Evolutionary conservation across 2,888 invertebrate species (phyloP).

Genomic region (Parasteatoda lunata): DNA sequence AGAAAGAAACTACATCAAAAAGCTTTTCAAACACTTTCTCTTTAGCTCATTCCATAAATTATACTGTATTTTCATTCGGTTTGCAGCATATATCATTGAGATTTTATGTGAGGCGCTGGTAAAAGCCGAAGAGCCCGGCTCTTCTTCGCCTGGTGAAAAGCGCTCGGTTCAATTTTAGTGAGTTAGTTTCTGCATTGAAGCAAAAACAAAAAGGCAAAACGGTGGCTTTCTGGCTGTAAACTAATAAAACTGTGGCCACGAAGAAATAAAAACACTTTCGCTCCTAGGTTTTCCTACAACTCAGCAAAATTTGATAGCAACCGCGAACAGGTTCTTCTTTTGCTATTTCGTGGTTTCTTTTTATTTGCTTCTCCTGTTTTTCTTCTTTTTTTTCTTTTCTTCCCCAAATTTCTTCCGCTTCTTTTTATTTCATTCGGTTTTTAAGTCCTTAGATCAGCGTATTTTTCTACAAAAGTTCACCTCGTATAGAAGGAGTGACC

Average conservation of each 20-base stretch:
- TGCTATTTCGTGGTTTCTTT: neutral
- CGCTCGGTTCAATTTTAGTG: neutral
- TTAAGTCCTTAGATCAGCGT: constrained; percentile 11
- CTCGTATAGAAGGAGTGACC: too few relatives aligned
- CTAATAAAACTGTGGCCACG: constrained; percentile 53
- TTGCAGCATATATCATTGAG: neutral
- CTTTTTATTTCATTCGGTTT: neutral
- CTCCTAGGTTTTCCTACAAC: constrained; percentile 48
- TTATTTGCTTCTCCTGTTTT: constrained; percentile 13
- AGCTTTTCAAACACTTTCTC: neutral
- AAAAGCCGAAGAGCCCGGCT: neutral
- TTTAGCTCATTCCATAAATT: neutral
- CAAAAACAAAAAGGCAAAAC: neutral
- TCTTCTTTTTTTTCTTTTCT: constrained; percentile 9
- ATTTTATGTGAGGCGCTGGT: neutral
- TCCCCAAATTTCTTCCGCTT: neutral
- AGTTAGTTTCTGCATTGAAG: neutral
- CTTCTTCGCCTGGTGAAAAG: neutral
- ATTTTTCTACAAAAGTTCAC: neutral
- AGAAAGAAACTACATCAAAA: too few relatives aligned
- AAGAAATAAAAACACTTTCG: constrained; percentile 60
- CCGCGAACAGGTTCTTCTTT: constrained; percentile 42
- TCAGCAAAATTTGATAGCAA: constrained; percentile 62
- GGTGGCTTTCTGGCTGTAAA: constrained; percentile 25
- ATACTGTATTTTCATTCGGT: neutral